Base-by-base conservation (phyloP, 2,888 invertebrate genomes). In the Seira ritae region DNA sequence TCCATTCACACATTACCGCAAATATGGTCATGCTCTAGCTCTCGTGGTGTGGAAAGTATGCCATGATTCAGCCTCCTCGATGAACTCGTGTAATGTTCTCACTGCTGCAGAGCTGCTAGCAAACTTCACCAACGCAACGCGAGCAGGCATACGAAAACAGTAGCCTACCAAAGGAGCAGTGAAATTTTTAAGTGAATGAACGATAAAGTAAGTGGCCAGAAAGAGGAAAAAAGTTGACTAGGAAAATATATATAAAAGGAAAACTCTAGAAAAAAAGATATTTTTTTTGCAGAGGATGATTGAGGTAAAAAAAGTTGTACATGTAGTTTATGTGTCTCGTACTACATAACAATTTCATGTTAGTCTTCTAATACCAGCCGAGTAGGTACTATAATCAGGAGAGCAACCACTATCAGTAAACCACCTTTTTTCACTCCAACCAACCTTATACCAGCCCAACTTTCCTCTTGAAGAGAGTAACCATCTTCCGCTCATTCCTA, bases 331-430 rank as follows among this genome's bases (percentile, higher is more conserved):
- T 31, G 23, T 24, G 68, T 31, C n/a, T 23, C 24, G 31, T 68
- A 76, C 66, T 76, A 68, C 68, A 76, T 80, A 80, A 80, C 79
- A 50, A 80, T 80, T 72, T 71, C 65, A 73, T 80, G 68, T 73
- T 73, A 67, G 37, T 80, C 79, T 60, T 71, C 68, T 80, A 69
- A 50, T 50, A n/a, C 50, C 12, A 50, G n/a, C 50, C 50, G 50
- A 50, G 50, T 12, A 50, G 17, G 2, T 31, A 31, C 31, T 31
- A 50, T 50, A 50, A 50, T 15, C 50, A 50, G 15, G 12, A 50
- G 50, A 50, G 6, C 6, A 50, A 50, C 50, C 50, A 50, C 17
- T 50, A 50, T 50, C 50, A 50, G 15, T 3, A 15, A 50, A 50
- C 31, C 50, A 50, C 50, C 50, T 50, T 50, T 50, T 3, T n/a